Evolutionary conservation across 2,888 invertebrate species (phyloP).

Genomic region (Drymonia ruficornis): DNA sequence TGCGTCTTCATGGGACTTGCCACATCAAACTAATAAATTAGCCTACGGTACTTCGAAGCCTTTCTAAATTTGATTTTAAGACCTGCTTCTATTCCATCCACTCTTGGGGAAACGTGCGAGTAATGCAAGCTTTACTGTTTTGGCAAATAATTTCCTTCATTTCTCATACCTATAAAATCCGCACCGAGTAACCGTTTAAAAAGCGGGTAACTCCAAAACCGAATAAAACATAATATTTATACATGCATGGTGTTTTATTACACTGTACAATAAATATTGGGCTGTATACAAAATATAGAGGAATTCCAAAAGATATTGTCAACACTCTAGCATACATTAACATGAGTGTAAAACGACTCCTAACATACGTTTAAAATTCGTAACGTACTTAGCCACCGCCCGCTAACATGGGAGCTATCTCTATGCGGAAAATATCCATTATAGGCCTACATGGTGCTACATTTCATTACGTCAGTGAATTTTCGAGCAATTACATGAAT

Average conservation of each 20-base stretch:
- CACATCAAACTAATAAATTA: no score
- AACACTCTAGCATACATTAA: conserved; percentile 74
- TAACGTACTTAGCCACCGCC: conserved; percentile 51
- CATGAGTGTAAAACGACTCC: conserved; percentile 70
- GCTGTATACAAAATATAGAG: conserved; percentile 84
- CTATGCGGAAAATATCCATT: conserved; percentile 39
- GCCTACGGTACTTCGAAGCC: no score
- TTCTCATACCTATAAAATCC: no score
- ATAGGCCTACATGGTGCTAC: conserved; percentile 45
- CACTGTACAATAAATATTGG: conserved; percentile 84
- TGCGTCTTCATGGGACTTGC: no score
- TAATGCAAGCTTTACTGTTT: no score
- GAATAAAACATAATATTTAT: conserved; percentile 50
- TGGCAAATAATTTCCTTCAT: no score
- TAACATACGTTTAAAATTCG: conserved; percentile 66
- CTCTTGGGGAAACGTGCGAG: no score
- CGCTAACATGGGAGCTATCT: conserved; percentile 20
- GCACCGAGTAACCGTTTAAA: no score
- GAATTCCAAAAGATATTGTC: conserved; percentile 83
- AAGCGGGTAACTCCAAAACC: no score
- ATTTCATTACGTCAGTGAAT: conserved; percentile 37
- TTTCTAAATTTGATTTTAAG: no score
- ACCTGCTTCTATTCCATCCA: no score
- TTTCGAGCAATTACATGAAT: conserved; percentile 40
- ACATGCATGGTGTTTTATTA: conserved; percentile 84